Conservation (phyloP, 2,888 invertebrate genomes). For the Cheilosia scutellata region DNA sequence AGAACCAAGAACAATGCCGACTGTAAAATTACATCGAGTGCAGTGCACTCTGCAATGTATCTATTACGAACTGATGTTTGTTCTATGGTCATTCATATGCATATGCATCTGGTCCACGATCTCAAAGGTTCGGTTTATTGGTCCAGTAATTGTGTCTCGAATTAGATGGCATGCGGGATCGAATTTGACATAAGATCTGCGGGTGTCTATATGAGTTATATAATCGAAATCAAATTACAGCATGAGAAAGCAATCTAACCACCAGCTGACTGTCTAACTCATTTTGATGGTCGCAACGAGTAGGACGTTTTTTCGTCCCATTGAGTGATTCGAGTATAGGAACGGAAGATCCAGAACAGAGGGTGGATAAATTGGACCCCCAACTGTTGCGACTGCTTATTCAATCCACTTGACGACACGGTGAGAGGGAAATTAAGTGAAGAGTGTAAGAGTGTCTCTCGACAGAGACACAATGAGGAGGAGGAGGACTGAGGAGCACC, state of each 20-base stretch:
- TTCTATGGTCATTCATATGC: not conserved
- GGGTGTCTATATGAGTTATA: conserved; percentile 22
- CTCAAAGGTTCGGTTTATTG: conserved; percentile 29
- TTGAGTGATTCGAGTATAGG: conserved; percentile 26
- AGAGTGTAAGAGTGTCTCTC: conserved; percentile 8
- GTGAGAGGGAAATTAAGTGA: conserved; percentile 69
- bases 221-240: conserved; percentile 62
- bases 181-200: conserved; percentile 10
- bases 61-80: conserved; percentile 3
- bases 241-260: conserved; percentile 44
- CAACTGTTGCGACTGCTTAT: conserved; percentile 70
- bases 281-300: conserved; percentile 42
- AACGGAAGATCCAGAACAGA: conserved; percentile 22
- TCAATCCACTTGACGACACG: conserved; percentile 71
- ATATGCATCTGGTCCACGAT: conserved; percentile 15
- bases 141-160: conserved; percentile 36
- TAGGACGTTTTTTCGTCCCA: conserved; percentile 39
- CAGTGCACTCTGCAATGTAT: conserved; percentile 27
- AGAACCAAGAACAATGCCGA: conserved; percentile 14
- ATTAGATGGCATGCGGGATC: conserved; percentile 42
- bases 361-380: conserved; percentile 73
- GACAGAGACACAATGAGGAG: conserved; percentile 4
- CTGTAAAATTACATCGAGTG: conserved; percentile 43
- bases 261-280: conserved; percentile 59
- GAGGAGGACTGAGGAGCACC: too few species aligned